Evolutionary conservation across 2,113 vertebrate species (phyloP).

Genomic region (Thermophis baileyi): DNA sequence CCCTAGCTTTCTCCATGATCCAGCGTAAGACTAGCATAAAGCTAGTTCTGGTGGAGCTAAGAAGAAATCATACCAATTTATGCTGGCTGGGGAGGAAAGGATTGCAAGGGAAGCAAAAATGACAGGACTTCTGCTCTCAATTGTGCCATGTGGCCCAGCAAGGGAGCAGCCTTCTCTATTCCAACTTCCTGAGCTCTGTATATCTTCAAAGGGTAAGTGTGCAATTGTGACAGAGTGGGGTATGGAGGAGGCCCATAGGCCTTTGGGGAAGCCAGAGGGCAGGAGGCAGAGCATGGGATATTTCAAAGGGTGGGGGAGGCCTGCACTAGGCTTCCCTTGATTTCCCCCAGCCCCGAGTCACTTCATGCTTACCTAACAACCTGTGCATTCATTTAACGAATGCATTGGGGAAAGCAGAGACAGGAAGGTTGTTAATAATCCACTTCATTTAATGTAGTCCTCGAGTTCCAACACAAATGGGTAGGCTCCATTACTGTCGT

Average conservation of each 20-base stretch:
- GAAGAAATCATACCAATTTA: not conserved
- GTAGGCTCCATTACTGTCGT: not conserved
- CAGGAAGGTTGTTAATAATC: not conserved
- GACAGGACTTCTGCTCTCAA: not conserved
- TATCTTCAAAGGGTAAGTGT: not conserved
- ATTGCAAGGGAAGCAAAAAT: not conserved
- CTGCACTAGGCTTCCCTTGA: not conserved
- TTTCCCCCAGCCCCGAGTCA: not conserved
- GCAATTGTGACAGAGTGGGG: not conserved
- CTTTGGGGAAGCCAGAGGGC: not conserved
- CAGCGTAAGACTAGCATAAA: not conserved
- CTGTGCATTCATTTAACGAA: not conserved
- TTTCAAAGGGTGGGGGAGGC: not conserved
- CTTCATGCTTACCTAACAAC: not conserved
- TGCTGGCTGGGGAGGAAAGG: not conserved
- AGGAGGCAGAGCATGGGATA: not conserved
- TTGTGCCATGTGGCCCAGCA: not conserved
- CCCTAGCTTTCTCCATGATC: too few relatives aligned
- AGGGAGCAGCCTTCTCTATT: not conserved
- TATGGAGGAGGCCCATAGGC: too few relatives aligned
- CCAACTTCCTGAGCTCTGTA: not conserved
- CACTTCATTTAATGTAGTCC: not conserved
- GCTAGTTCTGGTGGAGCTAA: not conserved
- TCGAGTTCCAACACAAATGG: not conserved
- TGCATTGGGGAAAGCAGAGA: not conserved